Conservation (phyloP, 2,888 invertebrate genomes). For the Chloroclystis v-ata region DNA sequence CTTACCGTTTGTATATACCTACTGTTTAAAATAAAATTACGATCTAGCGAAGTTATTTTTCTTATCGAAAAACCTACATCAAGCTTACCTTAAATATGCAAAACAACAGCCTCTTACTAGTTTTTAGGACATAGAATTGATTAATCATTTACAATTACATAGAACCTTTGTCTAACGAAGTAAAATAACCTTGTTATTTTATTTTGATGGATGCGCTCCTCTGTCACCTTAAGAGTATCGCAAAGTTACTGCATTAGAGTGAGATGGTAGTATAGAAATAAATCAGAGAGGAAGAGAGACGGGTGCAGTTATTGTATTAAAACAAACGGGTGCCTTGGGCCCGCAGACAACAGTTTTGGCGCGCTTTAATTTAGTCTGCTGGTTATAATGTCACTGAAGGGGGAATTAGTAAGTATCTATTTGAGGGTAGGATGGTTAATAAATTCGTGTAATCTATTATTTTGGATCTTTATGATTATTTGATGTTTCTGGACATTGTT, state of each 20-base stretch:
- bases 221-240: slow-evolving; percentile 67
- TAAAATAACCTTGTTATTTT: slow-evolving; percentile 34
- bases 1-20: slow-evolving; percentile 19
- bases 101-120: too few relatives aligned
- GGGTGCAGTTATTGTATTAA: slow-evolving; percentile 73
- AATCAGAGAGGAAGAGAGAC: slow-evolving; percentile 61
- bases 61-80: slow-evolving; percentile 16
- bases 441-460: slow-evolving; percentile 68
- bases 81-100: too few relatives aligned
- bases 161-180: slow-evolving; percentile 37
- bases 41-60: slow-evolving; percentile 10
- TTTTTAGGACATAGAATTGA: slow-evolving; percentile 16
- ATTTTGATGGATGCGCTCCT: slow-evolving; percentile 47
- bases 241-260: slow-evolving; percentile 55
- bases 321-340: slow-evolving; percentile 77
- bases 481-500: slow-evolving; percentile 5
- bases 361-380: slow-evolving; percentile 76
- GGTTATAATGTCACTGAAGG: slow-evolving; percentile 71
- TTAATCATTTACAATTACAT: slow-evolving; percentile 36
- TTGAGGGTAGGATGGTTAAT: slow-evolving; percentile 71
- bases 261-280: slow-evolving; percentile 43
- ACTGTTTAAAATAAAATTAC: slow-evolving; percentile 13
- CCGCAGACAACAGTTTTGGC: slow-evolving; percentile 73
- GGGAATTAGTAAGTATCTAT: slow-evolving; percentile 67
- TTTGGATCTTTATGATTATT: slow-evolving; percentile 28